Conservation (phyloP, 1,140 invertebrate genomes). For the Bombus pascuorum region DNA sequence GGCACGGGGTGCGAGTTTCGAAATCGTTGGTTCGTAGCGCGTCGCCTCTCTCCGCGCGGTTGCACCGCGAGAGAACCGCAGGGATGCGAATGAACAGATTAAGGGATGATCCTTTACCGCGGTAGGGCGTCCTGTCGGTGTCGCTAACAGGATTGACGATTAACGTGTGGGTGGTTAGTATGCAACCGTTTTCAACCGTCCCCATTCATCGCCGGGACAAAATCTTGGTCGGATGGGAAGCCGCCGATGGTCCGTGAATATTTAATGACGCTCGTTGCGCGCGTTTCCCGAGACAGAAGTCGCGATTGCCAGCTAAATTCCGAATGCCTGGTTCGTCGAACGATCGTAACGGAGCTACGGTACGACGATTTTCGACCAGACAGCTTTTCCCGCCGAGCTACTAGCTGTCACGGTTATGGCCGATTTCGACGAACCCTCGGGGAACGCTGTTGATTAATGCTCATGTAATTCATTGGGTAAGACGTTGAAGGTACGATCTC, state of each 20-base stretch:
- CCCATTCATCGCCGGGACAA: slow-evolving; percentile 57
- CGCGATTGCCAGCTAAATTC: background rate
- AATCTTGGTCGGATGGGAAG: slow-evolving; percentile 51
- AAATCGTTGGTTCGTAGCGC: slow-evolving; percentile 59
- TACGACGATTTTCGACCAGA: too few relatives aligned
- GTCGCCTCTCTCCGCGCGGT: slow-evolving; percentile 33
- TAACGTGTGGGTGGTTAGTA: slow-evolving; percentile 79
- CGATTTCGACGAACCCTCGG: slow-evolving; percentile 68
- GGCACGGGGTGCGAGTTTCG: slow-evolving; percentile 62
- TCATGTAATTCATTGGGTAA: slow-evolving; percentile 79
- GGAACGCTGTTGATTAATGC: slow-evolving; percentile 78
- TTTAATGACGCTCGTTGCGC: slow-evolving; percentile 47
- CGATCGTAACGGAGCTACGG: too few relatives aligned
- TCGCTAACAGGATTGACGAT: slow-evolving; percentile 81
- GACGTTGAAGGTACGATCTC: slow-evolving; percentile 79
- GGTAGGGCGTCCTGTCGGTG: slow-evolving; percentile 74
- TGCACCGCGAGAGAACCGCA: slow-evolving; percentile 72
- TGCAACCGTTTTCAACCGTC: slow-evolving; percentile 73
- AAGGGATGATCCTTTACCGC: slow-evolving; percentile 81
- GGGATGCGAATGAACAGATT: slow-evolving; percentile 82
- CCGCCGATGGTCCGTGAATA: slow-evolving; percentile 58
- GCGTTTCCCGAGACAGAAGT: slow-evolving; percentile 2
- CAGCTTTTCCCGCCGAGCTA: too few relatives aligned
- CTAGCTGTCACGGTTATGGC: slow-evolving; percentile 65
- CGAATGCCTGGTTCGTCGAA: too few relatives aligned